These are phyloP conservation scores for Patella caerulea DNA, from an alignment of 2,888 invertebrate genomes.

Conservation along the genomic window DNA sequence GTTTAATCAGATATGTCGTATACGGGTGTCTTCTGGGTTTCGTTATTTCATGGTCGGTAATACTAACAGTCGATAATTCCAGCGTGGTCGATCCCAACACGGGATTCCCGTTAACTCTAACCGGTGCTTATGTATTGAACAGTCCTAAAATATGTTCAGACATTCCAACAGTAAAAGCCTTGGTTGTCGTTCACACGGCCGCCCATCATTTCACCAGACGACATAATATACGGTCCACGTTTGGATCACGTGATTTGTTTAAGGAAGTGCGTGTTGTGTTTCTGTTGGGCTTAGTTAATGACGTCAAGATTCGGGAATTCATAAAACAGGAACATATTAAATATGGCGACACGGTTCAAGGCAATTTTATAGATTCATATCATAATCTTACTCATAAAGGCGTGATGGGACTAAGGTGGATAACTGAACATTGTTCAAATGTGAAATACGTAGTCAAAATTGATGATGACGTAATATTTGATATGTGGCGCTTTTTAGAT, in stretches of 20 bases:
- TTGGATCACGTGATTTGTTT: slow-evolving; percentile 45
- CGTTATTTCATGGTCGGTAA: too few species aligned
- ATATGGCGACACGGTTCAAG: slow-evolving; percentile 17
- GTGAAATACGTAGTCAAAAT: too few species aligned
- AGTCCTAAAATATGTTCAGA: slow-evolving; percentile 32
- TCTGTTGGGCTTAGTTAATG: slow-evolving; percentile 41
- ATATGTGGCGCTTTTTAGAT: too few species aligned
- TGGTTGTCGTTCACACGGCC: slow-evolving; percentile 12
- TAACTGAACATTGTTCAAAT: too few species aligned
- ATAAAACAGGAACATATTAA: slow-evolving; percentile 38
- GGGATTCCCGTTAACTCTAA: too few species aligned
- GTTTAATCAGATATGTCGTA: too few species aligned
- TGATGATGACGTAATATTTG: slow-evolving; percentile 18
- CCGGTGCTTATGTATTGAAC: neutral
- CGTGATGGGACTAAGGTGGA: too few species aligned
- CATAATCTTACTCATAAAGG: too few species aligned
- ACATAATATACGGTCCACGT: slow-evolving; percentile 42
- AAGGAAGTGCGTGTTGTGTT: slow-evolving; percentile 40
- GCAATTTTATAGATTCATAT: too few species aligned
- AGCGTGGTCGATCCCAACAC: too few species aligned
- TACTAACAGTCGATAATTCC: too few species aligned
- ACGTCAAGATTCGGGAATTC: slow-evolving; percentile 29
- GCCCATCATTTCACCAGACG: slow-evolving; percentile 38
- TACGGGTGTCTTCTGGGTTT: too few species aligned
- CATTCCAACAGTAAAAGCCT: slow-evolving; percentile 27